Evolutionary conservation across 2,888 invertebrate genomes (phyloP), one percentile per base, ranked within the genome.

Genomic region (Tuberolachnus salignus): DNA sequence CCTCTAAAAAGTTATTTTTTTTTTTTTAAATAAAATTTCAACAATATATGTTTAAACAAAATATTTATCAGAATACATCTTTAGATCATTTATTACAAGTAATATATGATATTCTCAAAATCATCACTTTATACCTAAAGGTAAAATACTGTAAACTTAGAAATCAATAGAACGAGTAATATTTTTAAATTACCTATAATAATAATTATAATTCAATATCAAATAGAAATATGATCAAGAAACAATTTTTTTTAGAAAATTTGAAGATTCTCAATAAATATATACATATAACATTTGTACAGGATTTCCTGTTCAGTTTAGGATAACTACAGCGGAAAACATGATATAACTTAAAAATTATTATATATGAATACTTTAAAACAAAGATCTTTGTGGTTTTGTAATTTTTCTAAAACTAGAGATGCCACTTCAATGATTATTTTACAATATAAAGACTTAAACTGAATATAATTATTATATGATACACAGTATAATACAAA

Each of bases 241-340:
- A 19, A 59, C 19, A 19, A 14, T 21, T 69, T 44, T 26, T n/a
- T n/a, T n/a, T n/a, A 0, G n/a, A 78, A 64, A 61, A 80, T 81
- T 73, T 80, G 81, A 80, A 81, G 81, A 82, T 82, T 82, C 81
- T 81, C 82, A 82, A 78, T 59, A 61, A 81, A 74, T 75, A 34
- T 34, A 34, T 34, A 6, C 34, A 34, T 34, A 34, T n/a, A n/a
- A n/a, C n/a, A n/a, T n/a, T n/a, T n/a, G n/a, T n/a, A n/a, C n/a
- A n/a, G n/a, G n/a, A n/a, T 34, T 34, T 34, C 6, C 34, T 34
- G 34, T 34, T 34, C 34, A 34, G 6, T 4, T 6, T 34, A 34
- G 6, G 34, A 4, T 34, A 34, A 34, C 34, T 4, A 34, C 3
- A 34, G 34, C n/a, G n/a, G n/a, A n/a, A n/a, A n/a, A 4, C 6